phyloP scores from a whole-genome alignment of 2,797 vertebrate genomes.

The Rhodeus uyekii region DNA sequence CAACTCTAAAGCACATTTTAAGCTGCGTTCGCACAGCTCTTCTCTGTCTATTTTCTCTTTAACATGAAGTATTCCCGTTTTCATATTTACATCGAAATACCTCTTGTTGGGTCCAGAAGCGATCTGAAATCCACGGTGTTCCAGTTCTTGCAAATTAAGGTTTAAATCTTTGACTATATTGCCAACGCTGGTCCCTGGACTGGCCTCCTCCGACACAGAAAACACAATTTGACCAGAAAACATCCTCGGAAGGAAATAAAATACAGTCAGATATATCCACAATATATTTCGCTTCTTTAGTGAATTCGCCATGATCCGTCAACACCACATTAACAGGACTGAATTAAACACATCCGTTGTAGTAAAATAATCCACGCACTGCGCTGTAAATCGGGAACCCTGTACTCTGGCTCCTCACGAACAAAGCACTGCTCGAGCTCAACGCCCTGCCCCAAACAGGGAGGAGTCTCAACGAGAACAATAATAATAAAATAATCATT shows the following conservation, averaged over 20 bases:
- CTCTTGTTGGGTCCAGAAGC: conserved; percentile 57
- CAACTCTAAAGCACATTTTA: conserved; percentile 55
- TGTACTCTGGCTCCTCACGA: conserved; percentile 3
- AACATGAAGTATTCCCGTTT: conserved; percentile 61
- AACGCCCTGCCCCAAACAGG: conserved; percentile 23
- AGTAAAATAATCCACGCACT: background rate
- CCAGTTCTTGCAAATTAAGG: conserved; percentile 66
- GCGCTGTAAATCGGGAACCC: background rate
- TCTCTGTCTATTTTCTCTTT: conserved; percentile 67
- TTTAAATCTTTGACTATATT: conserved; percentile 76
- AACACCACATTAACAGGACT: background rate
- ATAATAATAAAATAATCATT: background rate
- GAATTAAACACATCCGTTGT: background rate
- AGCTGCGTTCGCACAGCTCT: conserved; percentile 47
- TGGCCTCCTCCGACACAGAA: conserved; percentile 70
- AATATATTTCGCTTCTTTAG: background rate
- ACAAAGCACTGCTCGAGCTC: conserved; percentile 30
- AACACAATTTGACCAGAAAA: conserved; percentile 62
- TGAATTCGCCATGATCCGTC: conserved; percentile 16
- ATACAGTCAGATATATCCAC: conserved; percentile 24
- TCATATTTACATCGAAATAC: conserved; percentile 67
- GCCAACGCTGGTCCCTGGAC: conserved; percentile 69
- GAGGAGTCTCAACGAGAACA: background rate
- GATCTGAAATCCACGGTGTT: conserved; percentile 61
- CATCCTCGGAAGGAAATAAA: conserved; percentile 13